A percentile compares a stretch with the other conserved stretches of the same genome.
These are phyloP conservation scores for Gephyroberyx darwinii DNA, from an alignment of 2,797 vertebrate species.

Conservation along the genomic window DNA sequence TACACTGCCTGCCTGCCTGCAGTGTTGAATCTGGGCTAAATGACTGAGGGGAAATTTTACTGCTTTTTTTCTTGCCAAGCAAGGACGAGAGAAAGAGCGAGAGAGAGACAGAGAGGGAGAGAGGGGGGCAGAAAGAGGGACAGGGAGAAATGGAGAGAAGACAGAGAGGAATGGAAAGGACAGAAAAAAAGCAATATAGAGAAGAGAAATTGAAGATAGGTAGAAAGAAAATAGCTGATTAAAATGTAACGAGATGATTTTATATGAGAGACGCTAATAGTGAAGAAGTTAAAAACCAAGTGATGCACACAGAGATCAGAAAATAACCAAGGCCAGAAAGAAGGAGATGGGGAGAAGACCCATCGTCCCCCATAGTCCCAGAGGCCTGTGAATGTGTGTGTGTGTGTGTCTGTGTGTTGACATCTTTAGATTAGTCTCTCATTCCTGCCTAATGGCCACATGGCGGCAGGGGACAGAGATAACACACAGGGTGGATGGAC, in stretches of 20 bases:
- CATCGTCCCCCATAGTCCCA: constrained; percentile 22
- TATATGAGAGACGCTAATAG: background rate
- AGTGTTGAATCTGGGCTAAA: constrained; percentile 65
- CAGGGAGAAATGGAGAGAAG: background rate
- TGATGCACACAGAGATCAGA: background rate
- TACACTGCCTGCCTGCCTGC: constrained; percentile 50
- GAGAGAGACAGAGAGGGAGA: background rate
- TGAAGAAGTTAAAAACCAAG: no score
- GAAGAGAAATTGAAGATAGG: constrained; percentile 4
- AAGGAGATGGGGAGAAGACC: constrained; percentile 19
- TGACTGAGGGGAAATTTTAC: constrained; percentile 69
- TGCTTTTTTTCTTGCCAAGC: constrained; percentile 35
- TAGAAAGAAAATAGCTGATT: background rate
- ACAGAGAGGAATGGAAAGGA: background rate
- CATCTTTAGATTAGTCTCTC: constrained; percentile 60
- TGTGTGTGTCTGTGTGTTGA: constrained; percentile 19
- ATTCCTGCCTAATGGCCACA: constrained; percentile 71
- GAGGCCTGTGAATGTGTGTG: background rate
- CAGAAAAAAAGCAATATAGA: background rate
- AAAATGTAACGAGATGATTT: background rate
- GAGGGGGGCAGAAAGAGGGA: background rate
- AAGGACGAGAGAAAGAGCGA: constrained; percentile 37
- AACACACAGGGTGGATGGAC: constrained; percentile 58
- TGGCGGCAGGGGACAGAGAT: constrained; percentile 57
- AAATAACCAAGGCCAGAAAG: background rate